phyloP scores from a whole-genome alignment of 1,140 invertebrate species.

The Nomia melanderi region DNA sequence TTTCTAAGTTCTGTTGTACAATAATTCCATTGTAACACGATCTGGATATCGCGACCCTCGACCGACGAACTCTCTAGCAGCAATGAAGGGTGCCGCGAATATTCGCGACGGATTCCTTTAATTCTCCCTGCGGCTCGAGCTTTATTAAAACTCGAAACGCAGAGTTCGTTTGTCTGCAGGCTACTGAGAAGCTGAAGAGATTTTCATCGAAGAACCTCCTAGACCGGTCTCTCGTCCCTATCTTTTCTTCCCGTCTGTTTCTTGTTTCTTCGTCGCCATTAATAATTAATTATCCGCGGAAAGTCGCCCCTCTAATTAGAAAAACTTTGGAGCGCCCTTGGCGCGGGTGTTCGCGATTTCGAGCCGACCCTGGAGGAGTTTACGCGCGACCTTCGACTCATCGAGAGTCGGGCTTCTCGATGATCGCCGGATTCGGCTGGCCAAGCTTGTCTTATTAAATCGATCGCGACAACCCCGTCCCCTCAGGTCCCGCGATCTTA shows the following conservation, averaged over 20 bases:
- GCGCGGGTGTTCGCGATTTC: neutral
- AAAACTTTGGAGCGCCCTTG: neutral
- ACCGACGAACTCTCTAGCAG: neutral
- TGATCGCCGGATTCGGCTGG: constrained; percentile 24
- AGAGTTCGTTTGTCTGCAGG: neutral
- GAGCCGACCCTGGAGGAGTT: neutral
- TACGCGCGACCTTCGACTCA: constrained; percentile 35
- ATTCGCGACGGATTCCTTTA: neutral
- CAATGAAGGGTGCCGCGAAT: neutral
- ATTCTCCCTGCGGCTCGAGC: neutral
- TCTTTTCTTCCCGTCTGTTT: too few species aligned
- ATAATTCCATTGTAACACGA: too few species aligned
- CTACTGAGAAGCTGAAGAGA: neutral
- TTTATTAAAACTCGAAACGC: constrained; percentile 10
- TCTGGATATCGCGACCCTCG: too few species aligned
- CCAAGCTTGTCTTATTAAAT: constrained; percentile 35
- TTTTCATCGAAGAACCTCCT: neutral
- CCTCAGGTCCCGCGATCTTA: constrained; percentile 14
- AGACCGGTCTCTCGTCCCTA: neutral
- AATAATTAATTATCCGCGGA: constrained; percentile 4
- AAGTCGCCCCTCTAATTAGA: neutral
- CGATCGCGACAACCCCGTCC: constrained; percentile 4
- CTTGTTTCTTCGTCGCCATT: neutral
- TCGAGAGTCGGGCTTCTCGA: constrained; percentile 45
- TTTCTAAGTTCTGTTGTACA: too few species aligned